phyloP scores from a whole-genome alignment of 2,797 vertebrate species.

The Scolopax bukidnonensis region DNA sequence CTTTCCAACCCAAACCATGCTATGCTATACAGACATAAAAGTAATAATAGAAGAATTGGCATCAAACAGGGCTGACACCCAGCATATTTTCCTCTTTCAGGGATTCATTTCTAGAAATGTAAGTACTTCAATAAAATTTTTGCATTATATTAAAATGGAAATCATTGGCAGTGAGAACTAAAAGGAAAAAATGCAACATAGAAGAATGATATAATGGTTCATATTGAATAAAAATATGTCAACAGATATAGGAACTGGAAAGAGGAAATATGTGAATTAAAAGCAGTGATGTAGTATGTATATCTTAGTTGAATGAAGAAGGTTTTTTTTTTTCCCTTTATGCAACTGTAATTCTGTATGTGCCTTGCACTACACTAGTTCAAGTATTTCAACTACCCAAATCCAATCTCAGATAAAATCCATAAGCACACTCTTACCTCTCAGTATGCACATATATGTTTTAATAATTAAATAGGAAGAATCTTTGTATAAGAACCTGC shows the following conservation, averaged over 20 bases:
- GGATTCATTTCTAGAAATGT: background rate
- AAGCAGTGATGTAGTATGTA: background rate
- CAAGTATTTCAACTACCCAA: background rate
- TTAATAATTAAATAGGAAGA: background rate
- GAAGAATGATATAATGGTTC: background rate
- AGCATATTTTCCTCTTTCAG: background rate
- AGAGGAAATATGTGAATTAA: background rate
- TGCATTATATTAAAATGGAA: background rate
- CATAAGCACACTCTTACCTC: background rate
- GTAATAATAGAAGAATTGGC: background rate
- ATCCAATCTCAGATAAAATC: background rate
- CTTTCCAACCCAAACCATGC: too few species aligned
- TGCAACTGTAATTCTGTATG: background rate
- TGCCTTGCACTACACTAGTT: background rate
- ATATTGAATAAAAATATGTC: background rate
- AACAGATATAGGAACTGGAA: background rate
- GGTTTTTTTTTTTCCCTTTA: background rate
- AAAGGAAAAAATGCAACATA: background rate
- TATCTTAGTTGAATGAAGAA: background rate
- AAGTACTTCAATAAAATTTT: background rate
- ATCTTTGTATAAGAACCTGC: background rate
- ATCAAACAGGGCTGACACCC: background rate
- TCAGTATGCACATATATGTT: rapidly evolving
- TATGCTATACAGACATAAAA: background rate
- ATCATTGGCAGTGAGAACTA: background rate